Percentiles rank a stretch among this genome's conserved stretches.
Conservation (phyloP, 2,888 invertebrate species). For the Rapana venosa region DNA sequence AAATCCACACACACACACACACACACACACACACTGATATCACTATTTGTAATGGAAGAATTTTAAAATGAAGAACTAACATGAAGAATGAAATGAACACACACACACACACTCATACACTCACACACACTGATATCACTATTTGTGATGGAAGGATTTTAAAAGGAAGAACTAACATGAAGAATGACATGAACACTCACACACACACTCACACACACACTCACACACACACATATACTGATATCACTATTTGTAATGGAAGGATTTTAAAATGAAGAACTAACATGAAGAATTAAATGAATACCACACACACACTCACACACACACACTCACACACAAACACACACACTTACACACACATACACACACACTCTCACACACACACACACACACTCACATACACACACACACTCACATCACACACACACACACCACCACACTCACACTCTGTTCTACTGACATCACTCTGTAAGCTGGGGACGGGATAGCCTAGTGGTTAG, state of each 20-base stretch:
- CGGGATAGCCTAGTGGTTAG: no score
- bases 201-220: neutral
- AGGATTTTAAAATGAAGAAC: no score
- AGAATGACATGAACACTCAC: neutral
- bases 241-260: neutral
- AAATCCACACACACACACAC: neutral
- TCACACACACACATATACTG: neutral
- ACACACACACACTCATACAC: neutral
- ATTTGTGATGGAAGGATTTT: neutral
- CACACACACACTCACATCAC: neutral
- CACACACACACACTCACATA: neutral
- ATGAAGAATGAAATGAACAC: no score
- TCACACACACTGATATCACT: neutral
- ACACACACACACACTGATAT: neutral
- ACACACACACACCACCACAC: no score
- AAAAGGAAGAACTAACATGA: neutral
- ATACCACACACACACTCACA: neutral
- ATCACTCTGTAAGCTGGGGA: no score
- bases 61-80: neutral
- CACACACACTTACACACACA: neutral
- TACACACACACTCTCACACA: neutral
- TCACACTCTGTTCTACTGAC: no score
- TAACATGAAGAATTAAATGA: no score
- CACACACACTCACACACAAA: neutral
- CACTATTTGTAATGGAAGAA: neutral